Conservation (phyloP, 2,113 vertebrate genomes). For the Puma concolor region DNA sequence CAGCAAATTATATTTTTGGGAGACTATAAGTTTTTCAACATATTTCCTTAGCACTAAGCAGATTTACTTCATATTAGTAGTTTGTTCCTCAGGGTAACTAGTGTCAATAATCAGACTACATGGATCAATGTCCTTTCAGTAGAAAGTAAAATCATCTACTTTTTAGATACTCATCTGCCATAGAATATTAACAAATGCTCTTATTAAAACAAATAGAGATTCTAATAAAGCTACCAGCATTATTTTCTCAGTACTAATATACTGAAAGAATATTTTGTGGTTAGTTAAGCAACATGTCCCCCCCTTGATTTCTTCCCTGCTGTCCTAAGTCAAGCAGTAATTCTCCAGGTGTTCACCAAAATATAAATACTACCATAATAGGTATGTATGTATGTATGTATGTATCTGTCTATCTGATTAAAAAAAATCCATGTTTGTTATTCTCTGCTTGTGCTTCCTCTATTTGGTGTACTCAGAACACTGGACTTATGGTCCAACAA, state of each 20-base stretch:
- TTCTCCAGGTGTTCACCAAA: conserved; percentile 67
- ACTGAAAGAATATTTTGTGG: conserved; percentile 45
- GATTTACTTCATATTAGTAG: background rate
- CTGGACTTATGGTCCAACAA: background rate
- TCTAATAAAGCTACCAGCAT: conserved; percentile 29
- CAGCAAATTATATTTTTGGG: background rate
- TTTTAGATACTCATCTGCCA: conserved; percentile 31
- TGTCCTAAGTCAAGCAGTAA: conserved; percentile 65
- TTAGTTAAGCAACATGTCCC: conserved; percentile 57
- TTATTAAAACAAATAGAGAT: conserved; percentile 35
- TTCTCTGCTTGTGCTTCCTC: background rate
- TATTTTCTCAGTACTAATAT: conserved; percentile 59
- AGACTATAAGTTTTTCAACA: background rate
- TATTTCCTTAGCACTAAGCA: background rate
- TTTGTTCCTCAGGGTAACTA: background rate
- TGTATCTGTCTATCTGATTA: background rate
- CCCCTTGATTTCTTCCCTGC: conserved; percentile 50
- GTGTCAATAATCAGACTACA: background rate
- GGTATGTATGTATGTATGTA: background rate
- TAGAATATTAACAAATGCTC: background rate
- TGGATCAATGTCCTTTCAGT: background rate
- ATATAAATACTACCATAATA: background rate
- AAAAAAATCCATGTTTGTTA: background rate
- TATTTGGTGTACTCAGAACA: background rate
- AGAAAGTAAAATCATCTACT: background rate